phyloP scores from a whole-genome alignment of 2,797 vertebrate species.

The Eutrigla gurnardus region DNA sequence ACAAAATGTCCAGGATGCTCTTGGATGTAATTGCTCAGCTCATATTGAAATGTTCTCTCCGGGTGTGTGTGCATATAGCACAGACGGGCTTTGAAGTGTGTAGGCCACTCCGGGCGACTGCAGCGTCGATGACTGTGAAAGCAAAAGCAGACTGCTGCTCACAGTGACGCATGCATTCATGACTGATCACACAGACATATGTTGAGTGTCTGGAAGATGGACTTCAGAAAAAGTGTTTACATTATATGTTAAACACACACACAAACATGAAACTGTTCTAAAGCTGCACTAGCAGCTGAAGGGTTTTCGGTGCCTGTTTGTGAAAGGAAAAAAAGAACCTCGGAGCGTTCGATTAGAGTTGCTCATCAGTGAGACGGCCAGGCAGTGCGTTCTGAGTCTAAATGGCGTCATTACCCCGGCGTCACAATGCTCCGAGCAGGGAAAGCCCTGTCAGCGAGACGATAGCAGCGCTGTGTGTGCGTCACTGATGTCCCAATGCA shows the following conservation, averaged over 20 bases:
- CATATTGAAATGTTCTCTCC: constrained; percentile 5
- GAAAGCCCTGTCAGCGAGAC: constrained; percentile 64
- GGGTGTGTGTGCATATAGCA: not conserved
- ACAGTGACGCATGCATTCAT: too few relatives aligned
- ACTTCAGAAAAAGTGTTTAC: not conserved
- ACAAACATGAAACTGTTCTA: not conserved
- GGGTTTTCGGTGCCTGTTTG: not conserved
- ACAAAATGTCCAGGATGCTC: not conserved
- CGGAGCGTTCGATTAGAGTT: not conserved
- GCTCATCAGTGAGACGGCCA: not conserved
- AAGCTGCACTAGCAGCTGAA: not conserved
- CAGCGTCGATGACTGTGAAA: too few relatives aligned
- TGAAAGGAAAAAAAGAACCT: not conserved
- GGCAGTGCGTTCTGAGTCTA: constrained; percentile 13
- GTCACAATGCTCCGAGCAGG: constrained; percentile 55
- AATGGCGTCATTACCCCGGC: constrained; percentile 50
- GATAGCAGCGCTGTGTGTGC: constrained; percentile 48
- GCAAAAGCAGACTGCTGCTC: too few relatives aligned
- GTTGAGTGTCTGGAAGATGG: not conserved
- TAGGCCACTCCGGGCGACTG: too few relatives aligned
- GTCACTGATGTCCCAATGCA: constrained; percentile 63
- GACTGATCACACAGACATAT: too few relatives aligned
- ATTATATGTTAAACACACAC: not conserved
- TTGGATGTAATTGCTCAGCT: not conserved
- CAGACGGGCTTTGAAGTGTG: not conserved